Percentiles rank a stretch among this genome's conserved stretches.
These are phyloP conservation scores for Corella eumyota DNA, from an alignment of 23 tunicate species.

Conservation along the genomic window DNA sequence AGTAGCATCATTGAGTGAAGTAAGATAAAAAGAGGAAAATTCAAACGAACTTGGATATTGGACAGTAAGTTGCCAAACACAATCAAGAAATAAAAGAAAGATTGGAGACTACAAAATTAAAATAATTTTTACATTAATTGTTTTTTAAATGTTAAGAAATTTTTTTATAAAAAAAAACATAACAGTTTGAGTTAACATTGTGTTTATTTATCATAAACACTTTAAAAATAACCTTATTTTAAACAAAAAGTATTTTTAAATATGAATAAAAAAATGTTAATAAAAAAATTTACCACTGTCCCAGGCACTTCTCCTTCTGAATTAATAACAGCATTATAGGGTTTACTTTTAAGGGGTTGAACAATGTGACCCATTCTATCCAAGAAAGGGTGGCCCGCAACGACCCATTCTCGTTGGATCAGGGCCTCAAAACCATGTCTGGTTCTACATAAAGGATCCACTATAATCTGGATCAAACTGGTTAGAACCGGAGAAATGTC, in stretches of 20 bases:
- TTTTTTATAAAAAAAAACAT: too few species aligned
- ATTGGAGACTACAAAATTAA: slow-evolving; percentile 40
- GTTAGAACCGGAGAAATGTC: slow-evolving; percentile 54
- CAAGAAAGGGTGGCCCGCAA: slow-evolving; percentile 63
- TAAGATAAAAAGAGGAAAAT: slow-evolving; percentile 39
- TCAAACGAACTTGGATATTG: slow-evolving; percentile 57
- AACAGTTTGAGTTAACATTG: too few species aligned
- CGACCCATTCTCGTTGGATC: slow-evolving; percentile 82
- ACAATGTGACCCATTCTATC: slow-evolving; percentile 44
- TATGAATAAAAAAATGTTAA: neutral
- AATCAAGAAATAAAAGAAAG: slow-evolving; percentile 76
- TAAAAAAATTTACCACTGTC: neutral
- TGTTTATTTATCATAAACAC: neutral
- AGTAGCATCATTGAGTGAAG: slow-evolving; percentile 39
- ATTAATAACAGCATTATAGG: neutral
- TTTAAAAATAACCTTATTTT: neutral
- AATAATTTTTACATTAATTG: too few species aligned
- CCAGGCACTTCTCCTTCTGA: neutral
- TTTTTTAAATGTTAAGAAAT: too few species aligned
- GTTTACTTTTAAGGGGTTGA: slow-evolving; percentile 28
- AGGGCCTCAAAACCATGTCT: slow-evolving; percentile 37
- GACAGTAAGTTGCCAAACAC: slow-evolving; percentile 42
- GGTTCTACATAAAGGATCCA: slow-evolving; percentile 52
- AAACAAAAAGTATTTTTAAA: neutral
- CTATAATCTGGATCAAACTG: slow-evolving; percentile 52